A percentile compares a stretch with the other conserved stretches of the same genome.
Conservation (phyloP, 2,797 vertebrate species). For the Tenualosa thibaudeaui region DNA sequence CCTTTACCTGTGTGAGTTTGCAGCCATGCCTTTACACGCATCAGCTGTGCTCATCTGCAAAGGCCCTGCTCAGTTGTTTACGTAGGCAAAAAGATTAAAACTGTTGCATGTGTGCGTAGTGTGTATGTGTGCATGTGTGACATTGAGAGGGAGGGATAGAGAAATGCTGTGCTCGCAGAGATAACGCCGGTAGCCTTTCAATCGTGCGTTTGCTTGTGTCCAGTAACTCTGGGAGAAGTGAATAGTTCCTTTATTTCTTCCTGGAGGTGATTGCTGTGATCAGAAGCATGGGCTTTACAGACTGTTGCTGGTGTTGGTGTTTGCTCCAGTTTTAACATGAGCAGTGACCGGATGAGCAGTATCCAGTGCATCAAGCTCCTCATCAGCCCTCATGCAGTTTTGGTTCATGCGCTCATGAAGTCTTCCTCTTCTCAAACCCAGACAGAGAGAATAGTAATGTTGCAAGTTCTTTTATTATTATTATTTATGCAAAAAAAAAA, state of each 20-base stretch:
- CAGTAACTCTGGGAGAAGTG: neutral
- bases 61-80: neutral
- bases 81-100: conserved; percentile 6
- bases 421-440: neutral
- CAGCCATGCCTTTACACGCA: neutral
- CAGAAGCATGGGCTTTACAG: neutral
- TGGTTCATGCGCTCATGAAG: no score
- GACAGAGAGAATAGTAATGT: neutral
- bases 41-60: neutral
- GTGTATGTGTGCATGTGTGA: neutral
- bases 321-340: neutral
- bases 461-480: neutral
- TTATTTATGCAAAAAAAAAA: neutral
- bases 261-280: neutral
- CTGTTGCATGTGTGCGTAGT: neutral
- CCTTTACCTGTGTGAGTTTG: neutral
- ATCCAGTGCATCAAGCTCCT: neutral
- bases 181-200: neutral
- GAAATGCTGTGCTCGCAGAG: neutral
- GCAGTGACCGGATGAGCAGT: neutral
- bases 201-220: neutral
- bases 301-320: neutral
- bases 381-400: neutral
- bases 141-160: neutral
- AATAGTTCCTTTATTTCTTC: neutral